Evolutionary conservation across 2,888 invertebrate genomes (phyloP).

Genomic region (Hypena proboscidalis): DNA sequence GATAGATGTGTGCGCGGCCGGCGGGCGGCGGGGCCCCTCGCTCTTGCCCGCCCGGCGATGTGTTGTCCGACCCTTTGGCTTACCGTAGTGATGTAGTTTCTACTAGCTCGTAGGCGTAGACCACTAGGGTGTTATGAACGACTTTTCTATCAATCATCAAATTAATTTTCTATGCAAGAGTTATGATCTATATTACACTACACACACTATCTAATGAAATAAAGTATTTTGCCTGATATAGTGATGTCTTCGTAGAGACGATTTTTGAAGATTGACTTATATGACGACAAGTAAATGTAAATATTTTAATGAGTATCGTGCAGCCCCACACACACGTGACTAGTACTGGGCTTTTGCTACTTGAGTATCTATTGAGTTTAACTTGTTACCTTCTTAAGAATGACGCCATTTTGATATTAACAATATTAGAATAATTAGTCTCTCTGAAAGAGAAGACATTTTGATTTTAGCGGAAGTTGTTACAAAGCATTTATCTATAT

Average conservation of each 20-base stretch:
- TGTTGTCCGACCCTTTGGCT: slow-evolving; percentile 84
- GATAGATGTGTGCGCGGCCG: slow-evolving; percentile 76
- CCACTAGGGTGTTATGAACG: slow-evolving; percentile 83
- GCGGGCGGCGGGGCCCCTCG: slow-evolving; percentile 50
- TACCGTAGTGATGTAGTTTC: slow-evolving; percentile 82
- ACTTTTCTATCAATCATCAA: slow-evolving; percentile 83
- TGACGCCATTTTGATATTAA: slow-evolving; percentile 69
- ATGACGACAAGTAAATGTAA: slow-evolving; percentile 79
- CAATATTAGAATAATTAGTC: slow-evolving; percentile 62
- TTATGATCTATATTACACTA: slow-evolving; percentile 79
- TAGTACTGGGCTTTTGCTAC: slow-evolving; percentile 77
- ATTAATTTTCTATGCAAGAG: slow-evolving; percentile 83
- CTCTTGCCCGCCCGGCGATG: slow-evolving; percentile 47
- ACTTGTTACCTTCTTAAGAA: slow-evolving; percentile 72
- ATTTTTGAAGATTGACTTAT: slow-evolving; percentile 76
- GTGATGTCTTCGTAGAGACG: slow-evolving; percentile 83
- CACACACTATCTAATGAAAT: slow-evolving; percentile 78
- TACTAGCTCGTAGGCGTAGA: slow-evolving; percentile 83
- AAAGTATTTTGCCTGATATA: slow-evolving; percentile 81
- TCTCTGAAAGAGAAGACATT: slow-evolving; percentile 67
- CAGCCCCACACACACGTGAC: slow-evolving; percentile 73
- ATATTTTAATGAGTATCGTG: slow-evolving; percentile 75
- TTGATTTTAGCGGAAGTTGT: slow-evolving; percentile 78
- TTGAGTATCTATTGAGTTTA: slow-evolving; percentile 72
- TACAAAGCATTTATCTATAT: slow-evolving; percentile 84